Evolutionary conservation across 1,140 invertebrate genomes (phyloP).

Genomic region (Brevipalpus yothersi): DNA sequence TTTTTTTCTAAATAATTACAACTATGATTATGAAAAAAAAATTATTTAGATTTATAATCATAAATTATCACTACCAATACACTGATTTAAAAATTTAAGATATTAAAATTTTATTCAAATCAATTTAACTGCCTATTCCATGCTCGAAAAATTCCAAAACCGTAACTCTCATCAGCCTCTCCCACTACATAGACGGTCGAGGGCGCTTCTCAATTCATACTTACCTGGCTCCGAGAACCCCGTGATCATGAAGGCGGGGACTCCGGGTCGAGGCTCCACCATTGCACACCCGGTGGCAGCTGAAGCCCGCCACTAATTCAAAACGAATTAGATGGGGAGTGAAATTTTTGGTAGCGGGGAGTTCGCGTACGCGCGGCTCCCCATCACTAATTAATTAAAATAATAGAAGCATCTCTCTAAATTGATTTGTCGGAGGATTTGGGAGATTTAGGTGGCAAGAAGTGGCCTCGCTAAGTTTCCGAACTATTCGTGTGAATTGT

Average conservation of each 20-base stretch:
- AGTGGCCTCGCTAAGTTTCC: too few species aligned
- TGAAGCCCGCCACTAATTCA: conserved; percentile 44
- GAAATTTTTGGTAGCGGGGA: conserved; percentile 39
- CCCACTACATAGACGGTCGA: background rate
- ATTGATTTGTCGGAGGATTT: too few species aligned
- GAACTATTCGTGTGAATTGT: too few species aligned
- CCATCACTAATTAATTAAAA: conserved; percentile 4
- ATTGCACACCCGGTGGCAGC: conserved; percentile 39
- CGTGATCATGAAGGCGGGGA: conserved; percentile 36
- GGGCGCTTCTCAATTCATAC: conserved; percentile 12
- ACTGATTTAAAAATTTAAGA: too few species aligned
- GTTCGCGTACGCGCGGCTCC: conserved; percentile 32
- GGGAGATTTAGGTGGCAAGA: too few species aligned
- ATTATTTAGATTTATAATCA: too few species aligned
- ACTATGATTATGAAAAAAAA: too few species aligned
- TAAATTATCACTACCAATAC: too few species aligned
- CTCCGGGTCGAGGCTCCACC: conserved; percentile 34
- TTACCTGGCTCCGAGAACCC: conserved; percentile 35
- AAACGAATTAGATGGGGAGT: conserved; percentile 39
- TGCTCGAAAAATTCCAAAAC: background rate
- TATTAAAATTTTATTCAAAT: too few species aligned
- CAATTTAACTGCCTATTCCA: too few species aligned
- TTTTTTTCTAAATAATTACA: too few species aligned
- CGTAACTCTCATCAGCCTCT: background rate
- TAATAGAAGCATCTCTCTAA: background rate